phyloP scores from a whole-genome alignment of 2,113 vertebrate species.

The Octodon degus region DNA sequence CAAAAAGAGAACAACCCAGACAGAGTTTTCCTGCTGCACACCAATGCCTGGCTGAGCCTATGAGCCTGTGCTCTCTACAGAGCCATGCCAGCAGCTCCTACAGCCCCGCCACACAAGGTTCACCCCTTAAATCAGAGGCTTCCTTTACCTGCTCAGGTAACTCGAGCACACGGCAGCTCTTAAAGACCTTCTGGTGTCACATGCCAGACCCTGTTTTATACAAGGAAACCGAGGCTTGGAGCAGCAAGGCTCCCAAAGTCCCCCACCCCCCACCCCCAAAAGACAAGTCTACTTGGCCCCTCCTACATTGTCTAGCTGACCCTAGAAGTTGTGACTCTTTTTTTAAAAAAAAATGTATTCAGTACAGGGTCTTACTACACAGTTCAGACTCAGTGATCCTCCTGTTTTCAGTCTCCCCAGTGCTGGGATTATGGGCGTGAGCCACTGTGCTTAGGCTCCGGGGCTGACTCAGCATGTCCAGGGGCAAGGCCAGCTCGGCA shows the following conservation, averaged over 20 bases:
- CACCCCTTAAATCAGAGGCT: background rate
- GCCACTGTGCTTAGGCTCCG: too few species aligned
- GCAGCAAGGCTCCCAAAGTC: background rate
- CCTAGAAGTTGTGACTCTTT: background rate
- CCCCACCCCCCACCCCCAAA: background rate
- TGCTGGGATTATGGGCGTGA: too few species aligned
- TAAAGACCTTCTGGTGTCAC: background rate
- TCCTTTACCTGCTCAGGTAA: background rate
- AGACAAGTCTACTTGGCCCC: rapidly evolving
- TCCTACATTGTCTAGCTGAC: rapidly evolving
- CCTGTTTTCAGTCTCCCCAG: too few species aligned
- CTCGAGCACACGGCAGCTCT: rapidly evolving
- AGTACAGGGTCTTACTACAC: too few species aligned
- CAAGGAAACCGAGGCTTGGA: background rate
- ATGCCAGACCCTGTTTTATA: rapidly evolving
- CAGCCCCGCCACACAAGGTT: rapidly evolving
- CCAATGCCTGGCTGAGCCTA: background rate
- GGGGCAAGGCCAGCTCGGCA: too few species aligned
- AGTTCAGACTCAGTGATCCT: too few species aligned
- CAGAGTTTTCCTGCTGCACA: background rate
- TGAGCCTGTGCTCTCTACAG: background rate
- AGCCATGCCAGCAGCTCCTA: background rate
- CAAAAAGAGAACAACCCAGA: background rate
- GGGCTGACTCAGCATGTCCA: too few species aligned
- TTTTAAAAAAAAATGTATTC: too few species aligned